Percentiles rank a stretch among this genome's conserved stretches.
These are phyloP conservation scores for Cerceris rybyensis DNA, from an alignment of 2,888 invertebrate genomes.

Conservation along the genomic window DNA sequence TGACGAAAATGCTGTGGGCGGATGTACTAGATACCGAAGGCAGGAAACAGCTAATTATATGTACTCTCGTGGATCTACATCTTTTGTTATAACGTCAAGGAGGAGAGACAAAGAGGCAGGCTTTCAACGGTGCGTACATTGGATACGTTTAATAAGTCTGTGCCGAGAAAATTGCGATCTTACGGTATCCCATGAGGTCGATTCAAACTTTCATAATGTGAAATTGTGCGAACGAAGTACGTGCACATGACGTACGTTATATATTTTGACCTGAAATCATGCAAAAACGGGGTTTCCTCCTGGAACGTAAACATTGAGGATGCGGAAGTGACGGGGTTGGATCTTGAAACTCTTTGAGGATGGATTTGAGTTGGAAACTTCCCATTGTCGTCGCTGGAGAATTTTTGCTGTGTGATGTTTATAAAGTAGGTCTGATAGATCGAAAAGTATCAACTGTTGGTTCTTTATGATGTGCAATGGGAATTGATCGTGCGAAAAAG, in stretches of 20 bases:
- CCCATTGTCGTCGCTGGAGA: too few species aligned
- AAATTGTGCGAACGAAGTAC: neutral
- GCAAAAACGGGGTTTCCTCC: too few species aligned
- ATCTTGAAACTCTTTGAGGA: too few species aligned
- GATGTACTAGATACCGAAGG: conserved; percentile 29
- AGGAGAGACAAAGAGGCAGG: neutral
- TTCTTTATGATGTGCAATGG: too few species aligned
- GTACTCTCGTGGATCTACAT: conserved; percentile 17
- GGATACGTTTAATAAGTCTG: conserved; percentile 18
- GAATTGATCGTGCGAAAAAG: too few species aligned
- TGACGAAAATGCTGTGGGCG: conserved; percentile 31
- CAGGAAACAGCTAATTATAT: conserved; percentile 44
- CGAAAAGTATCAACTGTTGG: too few species aligned
- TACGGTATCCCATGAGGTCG: conserved; percentile 2
- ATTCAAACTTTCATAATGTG: neutral
- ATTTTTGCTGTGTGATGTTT: too few species aligned
- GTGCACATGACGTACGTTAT: neutral
- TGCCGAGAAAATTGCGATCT: conserved; percentile 41
- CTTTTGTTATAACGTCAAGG: conserved; percentile 7
- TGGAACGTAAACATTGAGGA: too few species aligned
- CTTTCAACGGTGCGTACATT: neutral
- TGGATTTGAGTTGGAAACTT: too few species aligned
- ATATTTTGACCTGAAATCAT: too few species aligned
- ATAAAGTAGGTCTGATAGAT: too few species aligned
- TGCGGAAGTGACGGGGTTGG: too few species aligned